Evolutionary conservation across 2,888 invertebrate species (phyloP), one percentile per base, ranked within the genome.

Genomic region (Bedellia somnulentella): DNA sequence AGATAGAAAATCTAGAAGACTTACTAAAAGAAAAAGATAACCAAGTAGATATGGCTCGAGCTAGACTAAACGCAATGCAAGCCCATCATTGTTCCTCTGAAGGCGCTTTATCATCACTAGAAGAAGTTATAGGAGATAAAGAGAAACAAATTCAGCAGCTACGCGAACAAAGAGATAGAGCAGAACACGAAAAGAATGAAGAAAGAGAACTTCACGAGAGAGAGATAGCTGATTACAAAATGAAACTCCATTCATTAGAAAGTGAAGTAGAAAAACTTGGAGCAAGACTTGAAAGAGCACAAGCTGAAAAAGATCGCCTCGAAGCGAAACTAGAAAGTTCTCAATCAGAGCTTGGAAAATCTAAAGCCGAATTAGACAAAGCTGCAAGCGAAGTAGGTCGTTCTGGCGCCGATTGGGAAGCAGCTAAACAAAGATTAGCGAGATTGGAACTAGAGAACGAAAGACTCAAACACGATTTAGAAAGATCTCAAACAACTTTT

Each of bases 1-100:
- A 98, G 94, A 92, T 98, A 54, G 98, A 99, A 75, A 96, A 95
- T 60, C 78, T 98, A 40, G 99, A 99, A 78, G 97, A 97, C 54
- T 79, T 95, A 31, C 79, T 99, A 30, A 93, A 94, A 68, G 99
- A 99, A 59, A 98, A 97, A 73, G 98, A 99, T 58, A 93, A 93
- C 66, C 96, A 97, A 79, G 90, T 99, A 32, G 93, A 95, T 48
- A 92, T 93, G 89, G 92, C 94, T 2, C 79, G 94, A 41, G 93
- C 93, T 17, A 81, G 94, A 43, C 64, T 92, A 29, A 89, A 91
- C 27, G 92, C 94, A 35, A 91, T 95, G 86, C 94, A 94, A 77
- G 93, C 93, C 10, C 94, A 95, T 53, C 93, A 93, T 55, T 93
- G 91, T 68, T 87, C 91, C 37, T 92, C 91, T 6, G 95, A 95